Percentiles rank a stretch among this genome's conserved stretches.
Conservation (phyloP, 2,888 invertebrate genomes). For the Apantesis nais region DNA sequence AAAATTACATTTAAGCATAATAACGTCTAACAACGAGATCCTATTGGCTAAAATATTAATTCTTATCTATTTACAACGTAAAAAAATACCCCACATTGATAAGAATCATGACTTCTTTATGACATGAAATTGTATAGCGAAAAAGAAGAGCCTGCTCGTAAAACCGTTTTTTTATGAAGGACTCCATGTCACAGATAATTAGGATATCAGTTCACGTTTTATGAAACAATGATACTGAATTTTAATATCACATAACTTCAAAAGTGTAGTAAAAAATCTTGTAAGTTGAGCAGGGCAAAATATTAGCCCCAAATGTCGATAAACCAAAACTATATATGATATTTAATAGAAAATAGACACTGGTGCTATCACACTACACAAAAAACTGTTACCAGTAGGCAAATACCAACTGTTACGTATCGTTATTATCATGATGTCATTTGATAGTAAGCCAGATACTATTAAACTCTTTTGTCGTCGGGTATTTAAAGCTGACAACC, state of each 20-base stretch:
- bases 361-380: too few relatives aligned
- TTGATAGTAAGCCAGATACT: too few relatives aligned
- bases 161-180: slow-evolving; percentile 32
- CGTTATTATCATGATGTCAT: too few relatives aligned
- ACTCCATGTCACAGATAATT: slow-evolving; percentile 31
- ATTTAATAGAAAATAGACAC: not conserved
- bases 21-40: not conserved
- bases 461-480: too few relatives aligned
- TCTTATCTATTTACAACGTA: not conserved
- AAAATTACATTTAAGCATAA: not conserved
- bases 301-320: not conserved
- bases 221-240: slow-evolving; percentile 33
- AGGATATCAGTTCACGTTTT: slow-evolving; percentile 40
- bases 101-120: slow-evolving; percentile 18
- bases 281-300: not conserved
- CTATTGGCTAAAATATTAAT: not conserved
- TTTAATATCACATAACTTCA: slow-evolving; percentile 8
- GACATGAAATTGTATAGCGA: slow-evolving; percentile 19
- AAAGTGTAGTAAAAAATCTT: slow-evolving; percentile 7
- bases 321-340: too few relatives aligned
- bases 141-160: slow-evolving; percentile 24
- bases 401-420: too few relatives aligned
- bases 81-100: slow-evolving; percentile 1
- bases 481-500: too few relatives aligned
- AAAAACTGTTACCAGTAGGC: too few relatives aligned